Evolutionary conservation across 1,140 invertebrate species (phyloP), one percentile per base, ranked within the genome.

Genomic region (Zaprionus africanus): DNA sequence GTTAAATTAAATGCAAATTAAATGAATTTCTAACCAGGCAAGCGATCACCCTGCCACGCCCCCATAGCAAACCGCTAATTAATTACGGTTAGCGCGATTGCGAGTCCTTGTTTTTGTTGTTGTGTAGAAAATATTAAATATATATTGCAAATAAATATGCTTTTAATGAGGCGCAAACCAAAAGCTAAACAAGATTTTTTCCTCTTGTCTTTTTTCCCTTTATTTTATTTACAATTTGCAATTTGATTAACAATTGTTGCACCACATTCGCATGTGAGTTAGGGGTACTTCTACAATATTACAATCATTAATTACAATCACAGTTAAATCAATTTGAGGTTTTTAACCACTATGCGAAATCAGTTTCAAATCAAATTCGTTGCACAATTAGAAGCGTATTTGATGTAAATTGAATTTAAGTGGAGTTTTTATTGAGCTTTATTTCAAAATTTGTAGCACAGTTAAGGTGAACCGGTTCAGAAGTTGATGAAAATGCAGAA

Each of bases 1-100:
- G 67, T 69, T 73, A 68, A 81, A 81, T 81, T 77, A 77, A 77
- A 67, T 67, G 46, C 67, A 71, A 76, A 67, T 66, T 63, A 59
- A 76, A 71, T n/a, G 17, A 62, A 58, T 31, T 66, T 65, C 43
- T 26, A 60, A 24, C 19, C 12, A 13, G 38, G 6, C 58, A 11
- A 12, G 22, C 56, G 7, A n/a, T 6, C 54, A 31, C 13, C 9
- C 28, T 38, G 6, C 11, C 34, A 9, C 34, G 19, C 46, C 46
- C 31, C 31, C 31, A 2, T 26, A 9, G 38, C 41, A 3, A 63
- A 56, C 60, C 63, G 34, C 58, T 46, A 59, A 74, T 78, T 78
- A 78, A 78, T 68, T 74, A 68, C 46, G 72, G 58, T 64, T 58
- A 26, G 41, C 28, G 31, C 28, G 31, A 24, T 60, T 26, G 62